Conservation (phyloP, 2,113 vertebrate species). For the Bombycilla garrulus region DNA sequence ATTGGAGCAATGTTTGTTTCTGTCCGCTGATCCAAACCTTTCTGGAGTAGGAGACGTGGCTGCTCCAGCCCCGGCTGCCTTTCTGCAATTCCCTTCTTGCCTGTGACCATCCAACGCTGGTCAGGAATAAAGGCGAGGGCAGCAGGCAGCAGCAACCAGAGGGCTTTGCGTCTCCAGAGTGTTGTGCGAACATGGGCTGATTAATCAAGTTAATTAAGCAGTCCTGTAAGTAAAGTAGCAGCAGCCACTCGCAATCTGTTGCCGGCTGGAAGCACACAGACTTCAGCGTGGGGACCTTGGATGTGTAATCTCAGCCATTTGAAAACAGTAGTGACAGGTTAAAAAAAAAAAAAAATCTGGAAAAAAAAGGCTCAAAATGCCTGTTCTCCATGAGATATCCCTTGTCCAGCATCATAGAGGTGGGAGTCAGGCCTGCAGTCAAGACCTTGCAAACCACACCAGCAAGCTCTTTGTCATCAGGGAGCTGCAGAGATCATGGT, state of each 20-base stretch:
- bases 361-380: background rate
- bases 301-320: background rate
- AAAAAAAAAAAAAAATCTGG: background rate
- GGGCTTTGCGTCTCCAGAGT: background rate
- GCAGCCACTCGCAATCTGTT: constrained; percentile 40
- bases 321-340: background rate
- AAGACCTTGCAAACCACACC: background rate
- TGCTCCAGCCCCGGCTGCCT: background rate
- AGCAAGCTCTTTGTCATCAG: background rate
- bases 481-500: background rate
- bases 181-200: background rate
- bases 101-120: background rate
- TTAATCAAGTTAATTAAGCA: constrained; percentile 56
- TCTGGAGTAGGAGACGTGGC: background rate
- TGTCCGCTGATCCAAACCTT: background rate
- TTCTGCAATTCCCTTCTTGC: background rate
- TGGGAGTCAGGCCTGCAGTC: background rate
- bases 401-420: rapidly evolving
- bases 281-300: background rate
- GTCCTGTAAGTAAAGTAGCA: constrained; percentile 26
- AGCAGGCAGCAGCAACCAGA: background rate
- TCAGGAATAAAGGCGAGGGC: background rate
- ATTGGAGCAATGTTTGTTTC: background rate
- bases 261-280: background rate
- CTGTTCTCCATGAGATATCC: background rate